These are phyloP conservation scores for Naja naja DNA, from an alignment of 2,113 vertebrate species.

Conservation along the genomic window DNA sequence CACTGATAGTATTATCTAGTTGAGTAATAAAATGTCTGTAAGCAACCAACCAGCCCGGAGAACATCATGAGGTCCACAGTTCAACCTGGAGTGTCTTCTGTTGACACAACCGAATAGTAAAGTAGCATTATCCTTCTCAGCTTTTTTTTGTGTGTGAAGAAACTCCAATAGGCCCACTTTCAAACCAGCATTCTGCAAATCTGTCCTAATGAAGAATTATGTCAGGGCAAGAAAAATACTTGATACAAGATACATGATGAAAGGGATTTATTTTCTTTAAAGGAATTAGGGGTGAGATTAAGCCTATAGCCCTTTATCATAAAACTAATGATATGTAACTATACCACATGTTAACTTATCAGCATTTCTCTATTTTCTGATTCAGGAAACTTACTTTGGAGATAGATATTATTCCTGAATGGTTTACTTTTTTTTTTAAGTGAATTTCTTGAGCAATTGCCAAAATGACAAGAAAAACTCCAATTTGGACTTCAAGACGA, in stretches of 20 bases:
- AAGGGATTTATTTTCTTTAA: background rate
- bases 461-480: conserved; percentile 6
- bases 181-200: background rate
- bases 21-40: background rate
- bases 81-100: background rate
- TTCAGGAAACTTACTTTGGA: background rate
- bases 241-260: background rate
- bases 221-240: background rate
- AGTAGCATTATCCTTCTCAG: background rate
- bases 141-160: background rate
- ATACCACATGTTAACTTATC: background rate
- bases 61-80: background rate
- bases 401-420: background rate
- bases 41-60: background rate
- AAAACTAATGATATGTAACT: background rate
- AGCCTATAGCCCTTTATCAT: background rate
- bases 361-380: background rate
- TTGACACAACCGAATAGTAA: background rate
- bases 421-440: background rate
- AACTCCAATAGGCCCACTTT: background rate
- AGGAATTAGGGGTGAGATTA: background rate
- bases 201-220: background rate
- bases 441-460: background rate
- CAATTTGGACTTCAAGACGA: background rate
- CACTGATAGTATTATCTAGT: background rate